phyloP scores from a whole-genome alignment of 1,140 invertebrate species.

The Drosophila suzukii region DNA sequence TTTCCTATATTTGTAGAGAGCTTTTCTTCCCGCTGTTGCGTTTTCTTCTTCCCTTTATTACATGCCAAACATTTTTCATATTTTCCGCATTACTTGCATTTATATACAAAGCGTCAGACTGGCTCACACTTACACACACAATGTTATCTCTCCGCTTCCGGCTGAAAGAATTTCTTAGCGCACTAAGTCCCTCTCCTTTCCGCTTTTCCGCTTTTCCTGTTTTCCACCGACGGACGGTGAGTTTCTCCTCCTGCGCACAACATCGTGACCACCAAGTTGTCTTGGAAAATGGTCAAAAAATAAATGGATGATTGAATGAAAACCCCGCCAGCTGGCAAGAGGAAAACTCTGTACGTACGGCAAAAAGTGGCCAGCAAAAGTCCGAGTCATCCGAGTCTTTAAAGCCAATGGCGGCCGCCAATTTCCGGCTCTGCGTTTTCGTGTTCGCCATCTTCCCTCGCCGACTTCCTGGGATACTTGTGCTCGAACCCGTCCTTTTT shows the following conservation, averaged over 20 bases:
- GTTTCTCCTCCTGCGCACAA: slow-evolving; percentile 19
- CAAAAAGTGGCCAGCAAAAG: slow-evolving; percentile 72
- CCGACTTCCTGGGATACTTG: slow-evolving; percentile 13
- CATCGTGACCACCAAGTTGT: slow-evolving; percentile 81
- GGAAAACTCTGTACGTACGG: slow-evolving; percentile 40
- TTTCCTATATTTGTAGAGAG: slow-evolving; percentile 49
- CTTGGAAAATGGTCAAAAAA: slow-evolving; percentile 82
- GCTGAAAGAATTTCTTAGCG: slow-evolving; percentile 82
- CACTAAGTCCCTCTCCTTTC: slow-evolving; percentile 19
- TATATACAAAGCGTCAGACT: slow-evolving; percentile 75
- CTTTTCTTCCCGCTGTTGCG: slow-evolving; percentile 34
- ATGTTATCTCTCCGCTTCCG: slow-evolving; percentile 80
- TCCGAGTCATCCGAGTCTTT: slow-evolving; percentile 78
- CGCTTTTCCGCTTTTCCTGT: not conserved
- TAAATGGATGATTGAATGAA: slow-evolving; percentile 83
- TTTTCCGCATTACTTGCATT: slow-evolving; percentile 83
- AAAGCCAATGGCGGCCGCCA: slow-evolving; percentile 78
- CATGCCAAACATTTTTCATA: slow-evolving; percentile 82
- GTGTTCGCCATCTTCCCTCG: not conserved
- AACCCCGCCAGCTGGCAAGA: slow-evolving; percentile 79
- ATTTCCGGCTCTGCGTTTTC: slow-evolving; percentile 64
- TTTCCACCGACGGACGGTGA: slow-evolving; percentile 3
- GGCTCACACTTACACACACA: slow-evolving; percentile 40
- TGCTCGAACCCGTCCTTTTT: slow-evolving; percentile 16
- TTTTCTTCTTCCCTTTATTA: slow-evolving; percentile 60